phyloP scores from a whole-genome alignment of 2,797 vertebrate genomes.

The Helarctos malayanus region DNA sequence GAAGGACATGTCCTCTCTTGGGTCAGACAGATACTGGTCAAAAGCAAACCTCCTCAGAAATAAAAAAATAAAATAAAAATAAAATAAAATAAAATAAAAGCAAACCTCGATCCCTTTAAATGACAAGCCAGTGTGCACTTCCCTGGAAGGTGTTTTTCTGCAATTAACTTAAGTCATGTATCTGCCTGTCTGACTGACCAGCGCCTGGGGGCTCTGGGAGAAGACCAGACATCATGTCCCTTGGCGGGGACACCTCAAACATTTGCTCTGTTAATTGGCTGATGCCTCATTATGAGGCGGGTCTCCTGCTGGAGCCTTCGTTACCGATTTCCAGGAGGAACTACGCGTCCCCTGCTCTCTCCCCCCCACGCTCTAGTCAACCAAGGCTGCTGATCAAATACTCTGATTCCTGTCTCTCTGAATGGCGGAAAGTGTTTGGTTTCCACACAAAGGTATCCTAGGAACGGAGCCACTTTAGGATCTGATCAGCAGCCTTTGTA shows the following conservation, averaged over 20 bases:
- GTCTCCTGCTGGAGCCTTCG: background rate
- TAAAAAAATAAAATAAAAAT: background rate
- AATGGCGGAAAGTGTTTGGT: accelerated
- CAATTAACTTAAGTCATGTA: constrained; percentile 55
- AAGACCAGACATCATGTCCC: background rate
- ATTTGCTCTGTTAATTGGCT: constrained; percentile 69
- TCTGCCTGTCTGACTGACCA: background rate
- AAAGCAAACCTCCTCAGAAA: background rate
- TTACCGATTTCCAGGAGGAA: background rate
- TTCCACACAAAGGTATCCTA: background rate
- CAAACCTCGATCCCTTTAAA: background rate
- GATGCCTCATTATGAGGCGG: background rate
- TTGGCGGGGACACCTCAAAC: background rate
- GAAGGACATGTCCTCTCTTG: background rate
- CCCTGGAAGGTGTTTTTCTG: constrained; percentile 51
- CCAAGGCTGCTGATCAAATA: background rate
- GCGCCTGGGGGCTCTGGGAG: background rate
- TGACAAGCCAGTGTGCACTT: background rate
- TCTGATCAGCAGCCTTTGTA: background rate
- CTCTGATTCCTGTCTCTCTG: constrained; percentile 59
- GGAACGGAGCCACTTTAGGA: background rate
- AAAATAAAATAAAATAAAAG: background rate
- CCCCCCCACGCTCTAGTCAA: background rate
- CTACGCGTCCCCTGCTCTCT: accelerated
- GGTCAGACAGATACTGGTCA: background rate